Base-by-base conservation (phyloP, 2,113 vertebrate genomes). In the Pteruthius melanotis region DNA sequence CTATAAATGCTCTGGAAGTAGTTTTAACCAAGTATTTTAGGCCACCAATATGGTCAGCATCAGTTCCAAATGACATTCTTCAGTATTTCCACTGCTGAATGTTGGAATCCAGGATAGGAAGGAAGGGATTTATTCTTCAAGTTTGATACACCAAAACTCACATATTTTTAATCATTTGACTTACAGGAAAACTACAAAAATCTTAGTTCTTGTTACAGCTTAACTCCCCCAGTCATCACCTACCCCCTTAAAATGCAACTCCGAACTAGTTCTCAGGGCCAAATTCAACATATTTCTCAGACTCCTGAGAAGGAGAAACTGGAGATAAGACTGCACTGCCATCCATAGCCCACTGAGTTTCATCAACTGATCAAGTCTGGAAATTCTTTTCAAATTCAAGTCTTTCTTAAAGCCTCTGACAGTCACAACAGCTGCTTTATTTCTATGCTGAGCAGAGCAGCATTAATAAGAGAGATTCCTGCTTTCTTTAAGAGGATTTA, bases 391-490 rank as follows among this genome's bases (percentile, higher is more conserved):
- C 6, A 2, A 66, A 54, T 17, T 42, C 37, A 78, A 85, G 15
- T 33, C 30, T 80, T 69, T 44, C 74, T 79, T 33, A 74, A 90
- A 83, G 53, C 28, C 54, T 70, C 54, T 37, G 35, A 88, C 35
- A 90, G 37, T 61, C 70, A 61, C 35, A 94, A 81, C 80, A 93
- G 71, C 83, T 93, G 76, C 44, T 95, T 90, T 83, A 93, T 71
- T 89, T 93, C 72, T 84, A 6, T 21, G 42, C 47, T 40, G 31
- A 92, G 64, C 60, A 89, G 31, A 92, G 68, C 52, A 92, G 47
- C 33, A 28, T 50, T 80, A 86, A 80, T 1, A 1, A 45, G 31
- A 56, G 37, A 93, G 42, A 47, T 86, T 47, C 44, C 86, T 72
- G 45, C 72, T 83, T 69, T 80, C 88, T 70, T 81, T 54, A 78